Conservation (phyloP, 2,797 vertebrate genomes). For the Lacerta agilis region DNA sequence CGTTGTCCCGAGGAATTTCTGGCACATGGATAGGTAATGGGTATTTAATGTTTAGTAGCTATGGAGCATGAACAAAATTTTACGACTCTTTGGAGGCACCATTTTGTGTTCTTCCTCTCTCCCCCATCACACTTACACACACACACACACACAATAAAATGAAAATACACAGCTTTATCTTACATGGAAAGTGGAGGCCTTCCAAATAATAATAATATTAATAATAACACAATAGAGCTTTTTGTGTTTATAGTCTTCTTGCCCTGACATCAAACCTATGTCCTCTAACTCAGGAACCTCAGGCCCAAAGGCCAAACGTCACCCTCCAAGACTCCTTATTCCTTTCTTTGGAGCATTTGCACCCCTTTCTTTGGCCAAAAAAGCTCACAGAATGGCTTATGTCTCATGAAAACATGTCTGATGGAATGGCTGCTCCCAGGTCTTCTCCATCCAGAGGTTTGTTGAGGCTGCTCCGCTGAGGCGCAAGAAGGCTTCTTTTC, state of each 20-base stretch:
- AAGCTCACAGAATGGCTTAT: too few species aligned
- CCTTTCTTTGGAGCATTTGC: too few species aligned
- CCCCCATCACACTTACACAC: not conserved
- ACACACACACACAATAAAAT: not conserved
- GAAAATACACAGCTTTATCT: not conserved
- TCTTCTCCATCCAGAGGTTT: too few species aligned
- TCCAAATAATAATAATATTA: not conserved
- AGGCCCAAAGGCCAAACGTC: too few species aligned
- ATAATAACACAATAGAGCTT: slow-evolving; percentile 8
- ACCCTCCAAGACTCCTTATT: too few species aligned
- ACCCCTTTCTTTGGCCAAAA: too few species aligned
- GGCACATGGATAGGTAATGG: slow-evolving; percentile 36
- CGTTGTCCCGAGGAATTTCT: slow-evolving; percentile 33
- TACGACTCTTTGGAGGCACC: slow-evolving; percentile 51
- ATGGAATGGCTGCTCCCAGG: too few species aligned
- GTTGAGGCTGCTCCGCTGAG: too few species aligned
- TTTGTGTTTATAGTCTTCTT: not conserved
- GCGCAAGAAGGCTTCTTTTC: too few species aligned
- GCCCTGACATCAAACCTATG: not conserved
- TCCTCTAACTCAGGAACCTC: not conserved
- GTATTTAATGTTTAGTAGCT: slow-evolving; percentile 28
- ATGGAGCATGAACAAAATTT: slow-evolving; percentile 43
- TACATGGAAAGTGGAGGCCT: slow-evolving; percentile 5
- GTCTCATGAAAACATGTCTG: too few species aligned
- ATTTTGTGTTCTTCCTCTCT: not conserved